Conservation (phyloP, 1,140 invertebrate genomes). For the Leptinotarsa undecemlineata region DNA sequence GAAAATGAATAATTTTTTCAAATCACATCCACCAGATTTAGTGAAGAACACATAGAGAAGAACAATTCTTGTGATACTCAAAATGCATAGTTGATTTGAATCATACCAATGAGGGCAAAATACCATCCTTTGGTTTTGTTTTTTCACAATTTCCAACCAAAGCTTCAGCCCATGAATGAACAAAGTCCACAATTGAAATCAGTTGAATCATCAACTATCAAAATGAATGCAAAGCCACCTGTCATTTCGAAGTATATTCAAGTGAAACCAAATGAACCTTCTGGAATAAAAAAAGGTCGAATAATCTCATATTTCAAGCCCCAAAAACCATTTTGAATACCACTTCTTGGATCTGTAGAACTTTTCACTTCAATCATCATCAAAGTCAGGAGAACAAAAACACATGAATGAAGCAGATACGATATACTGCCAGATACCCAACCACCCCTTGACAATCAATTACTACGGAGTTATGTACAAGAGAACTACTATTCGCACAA, state of each 20-base stretch:
- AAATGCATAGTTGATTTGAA: slow-evolving; percentile 78
- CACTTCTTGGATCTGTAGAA: slow-evolving; percentile 88
- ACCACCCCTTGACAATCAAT: slow-evolving; percentile 84
- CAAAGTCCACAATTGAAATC: slow-evolving; percentile 96
- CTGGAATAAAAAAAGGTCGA: slow-evolving; percentile 96
- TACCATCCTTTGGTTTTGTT: slow-evolving; percentile 88
- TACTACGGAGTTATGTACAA: slow-evolving; percentile 60
- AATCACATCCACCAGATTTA: slow-evolving; percentile 72
- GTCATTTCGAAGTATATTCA: slow-evolving; percentile 99
- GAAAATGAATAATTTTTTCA: slow-evolving; percentile 98
- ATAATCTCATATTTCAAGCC: slow-evolving; percentile 94
- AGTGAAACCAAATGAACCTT: slow-evolving; percentile 78
- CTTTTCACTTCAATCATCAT: slow-evolving; percentile 94
- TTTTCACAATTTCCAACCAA: slow-evolving; percentile 96
- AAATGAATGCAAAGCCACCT: slow-evolving; percentile 94
- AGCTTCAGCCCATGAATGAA: slow-evolving; percentile 91
- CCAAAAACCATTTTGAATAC: slow-evolving; percentile 99
- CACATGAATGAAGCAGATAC: slow-evolving; percentile 93
- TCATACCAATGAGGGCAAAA: slow-evolving; percentile 82
- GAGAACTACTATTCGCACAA: slow-evolving; percentile 67
- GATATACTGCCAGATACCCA: slow-evolving; percentile 86
- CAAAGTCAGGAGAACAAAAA: slow-evolving; percentile 90
- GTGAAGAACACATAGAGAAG: slow-evolving; percentile 93
- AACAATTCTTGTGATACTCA: slow-evolving; percentile 79
- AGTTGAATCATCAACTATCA: slow-evolving; percentile 98